A percentile compares a stretch with the other conserved stretches of the same genome.
Conservation (phyloP, 2,888 invertebrate genomes). For the Diarsia rubi region DNA sequence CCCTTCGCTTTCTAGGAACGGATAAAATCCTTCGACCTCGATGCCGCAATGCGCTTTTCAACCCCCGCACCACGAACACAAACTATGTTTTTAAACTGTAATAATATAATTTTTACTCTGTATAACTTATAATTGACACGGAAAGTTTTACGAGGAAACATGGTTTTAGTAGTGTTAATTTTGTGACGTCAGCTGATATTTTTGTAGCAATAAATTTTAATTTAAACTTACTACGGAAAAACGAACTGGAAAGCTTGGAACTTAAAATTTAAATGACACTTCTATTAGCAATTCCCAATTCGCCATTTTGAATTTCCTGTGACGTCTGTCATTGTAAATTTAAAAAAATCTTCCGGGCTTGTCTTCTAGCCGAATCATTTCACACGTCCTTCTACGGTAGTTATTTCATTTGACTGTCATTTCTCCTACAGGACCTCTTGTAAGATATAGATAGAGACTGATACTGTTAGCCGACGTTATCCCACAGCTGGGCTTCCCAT, state of each 20-base stretch:
- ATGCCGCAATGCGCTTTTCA: conserved; percentile 67
- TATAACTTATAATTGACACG: conserved; percentile 30
- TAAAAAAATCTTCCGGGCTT: background rate
- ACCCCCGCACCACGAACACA: conserved; percentile 30
- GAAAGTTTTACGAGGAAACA: conserved; percentile 19
- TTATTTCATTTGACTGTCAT: no score
- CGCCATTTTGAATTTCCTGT: conserved; percentile 2
- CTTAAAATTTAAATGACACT: background rate
- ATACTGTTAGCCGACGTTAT: no score
- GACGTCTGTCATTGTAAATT: background rate
- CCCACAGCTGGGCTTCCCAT: no score
- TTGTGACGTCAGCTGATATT: background rate
- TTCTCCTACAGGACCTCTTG: no score
- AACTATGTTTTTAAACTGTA: conserved; percentile 4
- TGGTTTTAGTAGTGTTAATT: background rate
- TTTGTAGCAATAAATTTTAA: background rate
- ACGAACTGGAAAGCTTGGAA: background rate
- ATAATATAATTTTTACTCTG: conserved; percentile 17
- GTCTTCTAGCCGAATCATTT: no score
- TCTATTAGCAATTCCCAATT: background rate
- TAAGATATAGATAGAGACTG: no score
- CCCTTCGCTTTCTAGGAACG: conserved; percentile 47
- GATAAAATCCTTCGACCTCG: conserved; percentile 49
- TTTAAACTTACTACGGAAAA: background rate
- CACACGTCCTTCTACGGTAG: no score